Percentiles rank a stretch among this genome's conserved stretches.
Evolutionary conservation across 2,797 vertebrate genomes (phyloP).

Genomic region (Xenopus petersii): DNA sequence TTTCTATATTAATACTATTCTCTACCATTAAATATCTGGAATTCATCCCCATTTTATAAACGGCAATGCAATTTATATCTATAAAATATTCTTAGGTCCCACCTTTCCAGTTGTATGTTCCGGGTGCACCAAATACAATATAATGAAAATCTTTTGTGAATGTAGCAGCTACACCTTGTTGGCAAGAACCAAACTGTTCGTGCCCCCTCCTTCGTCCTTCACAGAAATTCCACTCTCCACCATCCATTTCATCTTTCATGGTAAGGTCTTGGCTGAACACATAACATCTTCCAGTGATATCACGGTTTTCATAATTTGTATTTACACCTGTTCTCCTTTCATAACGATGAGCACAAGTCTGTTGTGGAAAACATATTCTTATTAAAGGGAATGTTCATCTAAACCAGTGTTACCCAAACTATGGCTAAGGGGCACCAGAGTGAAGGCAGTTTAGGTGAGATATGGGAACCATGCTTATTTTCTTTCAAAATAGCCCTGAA

Average conservation of each 20-base stretch:
- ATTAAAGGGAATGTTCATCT: neutral
- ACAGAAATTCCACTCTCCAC: slow-evolving; percentile 92
- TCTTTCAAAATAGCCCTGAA: no score
- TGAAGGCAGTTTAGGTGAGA: no score
- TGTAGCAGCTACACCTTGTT: slow-evolving; percentile 91
- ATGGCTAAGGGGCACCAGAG: no score
- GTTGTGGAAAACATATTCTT: slow-evolving; percentile 36
- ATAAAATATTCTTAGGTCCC: slow-evolving; percentile 34
- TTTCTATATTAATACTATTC: no score
- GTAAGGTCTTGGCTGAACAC: slow-evolving; percentile 90
- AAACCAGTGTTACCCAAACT: no score
- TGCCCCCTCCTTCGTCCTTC: slow-evolving; percentile 83
- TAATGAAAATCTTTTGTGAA: slow-evolving; percentile 95
- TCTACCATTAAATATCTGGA: no score
- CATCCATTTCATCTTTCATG: slow-evolving; percentile 77
- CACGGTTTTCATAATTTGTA: slow-evolving; percentile 78
- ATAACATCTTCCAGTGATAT: slow-evolving; percentile 92
- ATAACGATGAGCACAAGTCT: slow-evolving; percentile 96
- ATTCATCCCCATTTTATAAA: no score
- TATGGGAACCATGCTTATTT: no score
- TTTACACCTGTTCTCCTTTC: slow-evolving; percentile 82
- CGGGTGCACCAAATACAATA: slow-evolving; percentile 91
- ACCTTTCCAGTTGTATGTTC: slow-evolving; percentile 98
- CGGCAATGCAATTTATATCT: no score
- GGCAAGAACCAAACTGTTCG: slow-evolving; percentile 88